Percentiles rank a stretch among this genome's conserved stretches.
These are phyloP conservation scores for Halichoerus grypus DNA, from an alignment of 2,113 vertebrate genomes.

Conservation along the genomic window DNA sequence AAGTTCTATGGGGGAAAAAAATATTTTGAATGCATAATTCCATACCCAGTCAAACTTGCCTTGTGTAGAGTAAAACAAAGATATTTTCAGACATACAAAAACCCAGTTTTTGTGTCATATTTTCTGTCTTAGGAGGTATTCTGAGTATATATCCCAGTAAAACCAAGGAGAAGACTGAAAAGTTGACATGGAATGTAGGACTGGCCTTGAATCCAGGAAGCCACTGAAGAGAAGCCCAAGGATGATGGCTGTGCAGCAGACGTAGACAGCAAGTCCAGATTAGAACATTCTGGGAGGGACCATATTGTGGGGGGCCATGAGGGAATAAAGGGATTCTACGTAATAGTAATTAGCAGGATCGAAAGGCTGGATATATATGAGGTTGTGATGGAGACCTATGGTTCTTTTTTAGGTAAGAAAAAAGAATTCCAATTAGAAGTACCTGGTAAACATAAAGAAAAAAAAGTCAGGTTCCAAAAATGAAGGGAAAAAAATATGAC, in stretches of 20 bases:
- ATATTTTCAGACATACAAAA: neutral
- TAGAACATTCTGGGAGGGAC: neutral
- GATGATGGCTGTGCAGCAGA: no score
- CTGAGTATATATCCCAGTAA: neutral
- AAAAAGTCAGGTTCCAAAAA: neutral
- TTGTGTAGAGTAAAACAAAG: constrained; percentile 46
- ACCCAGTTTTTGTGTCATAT: neutral
- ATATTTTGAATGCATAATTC: constrained; percentile 16
- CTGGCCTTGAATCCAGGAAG: neutral
- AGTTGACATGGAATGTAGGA: neutral
- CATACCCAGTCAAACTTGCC: neutral
- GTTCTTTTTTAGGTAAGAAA: constrained; percentile 9
- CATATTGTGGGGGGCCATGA: no score
- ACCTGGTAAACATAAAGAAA: neutral
- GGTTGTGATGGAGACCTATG: neutral
- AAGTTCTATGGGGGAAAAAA: neutral
- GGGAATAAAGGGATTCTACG: neutral
- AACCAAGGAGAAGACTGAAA: neutral
- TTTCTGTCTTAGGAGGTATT: neutral
- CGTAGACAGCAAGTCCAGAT: neutral
- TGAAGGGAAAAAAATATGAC: neutral
- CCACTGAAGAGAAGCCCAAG: neutral
- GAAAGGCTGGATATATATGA: neutral
- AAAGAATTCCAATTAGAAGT: neutral
- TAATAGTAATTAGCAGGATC: neutral